Evolutionary conservation across 30 jellyfish, hydroid and myxozoan species (phyloP), one percentile per base, ranked within the genome.

Genomic region (Cassiopea andromeda): DNA sequence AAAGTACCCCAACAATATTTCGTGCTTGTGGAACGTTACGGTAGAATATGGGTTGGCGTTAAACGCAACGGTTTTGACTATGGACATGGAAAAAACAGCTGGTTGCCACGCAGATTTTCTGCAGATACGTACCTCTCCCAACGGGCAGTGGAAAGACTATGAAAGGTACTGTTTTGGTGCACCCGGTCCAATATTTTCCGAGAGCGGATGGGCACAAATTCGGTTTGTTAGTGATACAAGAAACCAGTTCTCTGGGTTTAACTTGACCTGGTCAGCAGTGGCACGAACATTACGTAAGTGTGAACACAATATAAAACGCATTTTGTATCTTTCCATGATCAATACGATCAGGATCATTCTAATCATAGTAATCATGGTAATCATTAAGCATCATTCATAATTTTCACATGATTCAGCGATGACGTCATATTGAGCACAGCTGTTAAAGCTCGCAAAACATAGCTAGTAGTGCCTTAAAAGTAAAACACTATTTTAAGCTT

Each of bases 11-110:
- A 75, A 75, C 8, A 46, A 75, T 17, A 75, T 46, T 2, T 75
- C 83, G 1, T 75, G 83, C 68, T 69, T 44, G 43, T 75, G 83
- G 83, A 75, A 75, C 69, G 46, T 75, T 57, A 75, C 83, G 46
- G 83, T 13, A 1, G 83, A 46, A 1, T n/a, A 38, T 6, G 69
- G 69, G 38, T 75, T 1, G 8, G 46, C 68, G 18, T 6, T 75
- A 7, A 44, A 75, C 0, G 7, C 46, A 10, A 75, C 66, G 14
- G 6, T 75, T 10, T 3, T 1, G 47, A 57, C 83, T 38, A n/a
- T 75, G 2, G 68, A 46, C 68, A 16, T 75, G 0, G 83, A 75
- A 38, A 46, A 50, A 16, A 75, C 69, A 50, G 38, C 14, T 4
- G 27, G 27, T 69, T 75, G 83, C 1, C 44, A 6, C 18, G 1